These are phyloP conservation scores for Mobula birostris DNA, from an alignment of 2,113 vertebrate genomes.

Conservation along the genomic window DNA sequence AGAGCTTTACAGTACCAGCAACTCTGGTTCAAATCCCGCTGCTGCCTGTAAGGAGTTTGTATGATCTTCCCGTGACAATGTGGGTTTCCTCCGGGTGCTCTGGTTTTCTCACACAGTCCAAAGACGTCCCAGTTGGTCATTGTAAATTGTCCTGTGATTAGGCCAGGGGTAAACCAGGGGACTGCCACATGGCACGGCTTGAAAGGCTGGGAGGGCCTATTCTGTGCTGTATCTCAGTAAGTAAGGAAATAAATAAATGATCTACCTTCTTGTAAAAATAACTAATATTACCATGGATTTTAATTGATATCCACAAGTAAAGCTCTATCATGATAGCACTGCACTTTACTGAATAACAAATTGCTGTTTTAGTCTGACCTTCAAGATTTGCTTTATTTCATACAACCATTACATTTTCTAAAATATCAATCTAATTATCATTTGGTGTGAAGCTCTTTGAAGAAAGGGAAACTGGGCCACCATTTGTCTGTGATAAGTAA, in stretches of 20 bases:
- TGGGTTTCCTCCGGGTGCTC: too few relatives aligned
- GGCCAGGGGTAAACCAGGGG: too few relatives aligned
- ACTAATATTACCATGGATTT: background rate
- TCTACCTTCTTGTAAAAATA: background rate
- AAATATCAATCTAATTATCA: constrained; percentile 30
- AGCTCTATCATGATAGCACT: background rate
- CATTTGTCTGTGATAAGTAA: constrained; percentile 34
- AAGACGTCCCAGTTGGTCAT: too few relatives aligned
- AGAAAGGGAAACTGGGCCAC: constrained; percentile 2
- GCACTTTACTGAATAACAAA: constrained; percentile 14
- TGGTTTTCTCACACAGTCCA: too few relatives aligned
- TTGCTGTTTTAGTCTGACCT: constrained; percentile 29
- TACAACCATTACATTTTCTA: constrained; percentile 22
- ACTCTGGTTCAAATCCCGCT: too few relatives aligned
- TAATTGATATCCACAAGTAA: background rate
- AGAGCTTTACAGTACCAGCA: too few relatives aligned
- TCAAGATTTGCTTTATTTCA: constrained; percentile 3
- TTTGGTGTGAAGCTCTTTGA: background rate
- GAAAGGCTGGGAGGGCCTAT: too few relatives aligned
- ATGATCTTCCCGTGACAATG: too few relatives aligned
- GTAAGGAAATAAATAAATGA: background rate
- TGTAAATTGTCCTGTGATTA: too few relatives aligned
- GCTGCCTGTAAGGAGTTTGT: too few relatives aligned
- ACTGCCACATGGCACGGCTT: too few relatives aligned
- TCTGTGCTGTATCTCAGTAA: too few relatives aligned